These are phyloP conservation scores for Myotis findleyi DNA, from an alignment of 2,797 vertebrate genomes.

Conservation along the genomic window DNA sequence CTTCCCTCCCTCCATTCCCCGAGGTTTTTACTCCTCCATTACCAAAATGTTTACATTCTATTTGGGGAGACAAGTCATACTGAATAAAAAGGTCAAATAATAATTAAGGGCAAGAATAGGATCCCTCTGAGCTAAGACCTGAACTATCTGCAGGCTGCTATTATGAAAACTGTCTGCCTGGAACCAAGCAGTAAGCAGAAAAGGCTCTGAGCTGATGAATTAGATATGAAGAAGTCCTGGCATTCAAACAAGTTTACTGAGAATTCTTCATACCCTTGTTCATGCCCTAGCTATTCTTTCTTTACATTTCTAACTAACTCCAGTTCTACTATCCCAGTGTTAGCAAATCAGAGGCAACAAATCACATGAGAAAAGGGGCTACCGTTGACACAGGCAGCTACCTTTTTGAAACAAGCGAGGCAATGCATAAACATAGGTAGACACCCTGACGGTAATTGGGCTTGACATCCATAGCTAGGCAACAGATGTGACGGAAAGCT, in stretches of 20 bases:
- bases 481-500: constrained; percentile 70
- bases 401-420: constrained; percentile 4
- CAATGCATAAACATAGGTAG: constrained; percentile 57
- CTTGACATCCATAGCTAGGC: constrained; percentile 67
- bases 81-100: constrained; percentile 58
- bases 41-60: constrained; percentile 15
- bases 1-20: not conserved
- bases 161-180: not conserved
- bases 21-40: not conserved
- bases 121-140: not conserved
- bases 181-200: not conserved
- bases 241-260: not conserved
- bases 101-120: constrained; percentile 15
- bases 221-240: not conserved
- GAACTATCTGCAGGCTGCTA: not conserved
- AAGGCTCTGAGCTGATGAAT: not conserved
- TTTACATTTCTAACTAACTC: constrained; percentile 34
- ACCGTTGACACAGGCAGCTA: not conserved
- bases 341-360: constrained; percentile 13
- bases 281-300: not conserved
- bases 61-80: constrained; percentile 26
- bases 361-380: not conserved
- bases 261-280: not conserved
- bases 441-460: constrained; percentile 51
- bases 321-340: not conserved